A percentile compares a stretch with the other conserved stretches of the same genome.
These are phyloP conservation scores for Helicoverpa assulta DNA, from an alignment of 2,888 invertebrate genomes.

Conservation along the genomic window DNA sequence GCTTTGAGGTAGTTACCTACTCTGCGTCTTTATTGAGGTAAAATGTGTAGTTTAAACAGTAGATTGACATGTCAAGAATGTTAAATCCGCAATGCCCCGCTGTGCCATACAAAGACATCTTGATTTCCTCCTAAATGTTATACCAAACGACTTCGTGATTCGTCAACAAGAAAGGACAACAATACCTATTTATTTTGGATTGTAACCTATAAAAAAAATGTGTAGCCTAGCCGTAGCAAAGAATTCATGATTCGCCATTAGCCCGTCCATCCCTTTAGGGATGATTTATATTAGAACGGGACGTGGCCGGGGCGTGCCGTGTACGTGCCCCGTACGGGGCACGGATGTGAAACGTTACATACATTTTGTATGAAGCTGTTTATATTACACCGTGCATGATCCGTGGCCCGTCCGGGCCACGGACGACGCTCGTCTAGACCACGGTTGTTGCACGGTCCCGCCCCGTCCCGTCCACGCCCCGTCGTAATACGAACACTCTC, in stretches of 20 bases:
- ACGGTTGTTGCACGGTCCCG: too few relatives aligned
- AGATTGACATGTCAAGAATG: not conserved
- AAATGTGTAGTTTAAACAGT: not conserved
- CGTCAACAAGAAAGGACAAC: not conserved
- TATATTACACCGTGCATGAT: too few relatives aligned
- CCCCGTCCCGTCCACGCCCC: too few relatives aligned
- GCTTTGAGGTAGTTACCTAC: too few relatives aligned
- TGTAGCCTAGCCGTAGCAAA: conserved; percentile 17
- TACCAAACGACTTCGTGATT: not conserved
- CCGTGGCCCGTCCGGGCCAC: too few relatives aligned
- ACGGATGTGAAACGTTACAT: too few relatives aligned
- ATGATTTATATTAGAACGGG: too few relatives aligned
- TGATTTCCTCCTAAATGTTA: not conserved
- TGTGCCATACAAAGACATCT: not conserved
- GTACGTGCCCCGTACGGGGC: too few relatives aligned
- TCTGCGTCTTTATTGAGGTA: not conserved
- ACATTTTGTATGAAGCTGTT: too few relatives aligned
- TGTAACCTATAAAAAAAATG: not conserved
- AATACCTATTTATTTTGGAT: not conserved
- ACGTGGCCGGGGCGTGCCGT: too few relatives aligned
- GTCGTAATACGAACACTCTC: too few relatives aligned
- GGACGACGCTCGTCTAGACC: too few relatives aligned
- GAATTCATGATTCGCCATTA: conserved; percentile 9
- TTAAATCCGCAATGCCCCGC: not conserved
- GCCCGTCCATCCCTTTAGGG: conserved; percentile 22